Conservation (phyloP, 1,140 invertebrate genomes). For the Cydia fagiglandana region DNA sequence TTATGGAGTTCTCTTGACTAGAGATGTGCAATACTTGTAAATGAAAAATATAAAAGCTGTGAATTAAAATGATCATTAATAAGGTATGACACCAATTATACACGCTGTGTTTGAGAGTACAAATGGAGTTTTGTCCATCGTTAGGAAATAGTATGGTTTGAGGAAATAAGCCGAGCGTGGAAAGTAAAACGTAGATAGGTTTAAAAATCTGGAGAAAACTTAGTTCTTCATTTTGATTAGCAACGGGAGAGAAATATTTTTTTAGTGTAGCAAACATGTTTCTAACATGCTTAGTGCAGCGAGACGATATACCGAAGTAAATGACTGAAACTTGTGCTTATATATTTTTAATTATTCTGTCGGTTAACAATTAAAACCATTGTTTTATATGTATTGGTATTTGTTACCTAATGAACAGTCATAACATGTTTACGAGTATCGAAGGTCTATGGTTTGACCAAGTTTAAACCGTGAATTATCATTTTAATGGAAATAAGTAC, state of each 20-base stretch:
- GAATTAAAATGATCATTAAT: not conserved
- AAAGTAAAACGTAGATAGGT: not conserved
- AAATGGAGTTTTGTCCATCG: not conserved
- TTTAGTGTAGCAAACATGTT: not conserved
- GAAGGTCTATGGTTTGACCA: too few relatives aligned
- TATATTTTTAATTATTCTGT: too few relatives aligned
- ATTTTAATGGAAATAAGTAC: too few relatives aligned
- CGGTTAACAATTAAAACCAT: too few relatives aligned
- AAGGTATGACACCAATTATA: not conserved
- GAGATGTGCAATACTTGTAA: not conserved
- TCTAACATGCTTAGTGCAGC: not conserved
- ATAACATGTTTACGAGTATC: too few relatives aligned
- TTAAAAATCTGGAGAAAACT: not conserved
- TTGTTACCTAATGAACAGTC: too few relatives aligned
- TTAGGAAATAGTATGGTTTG: not conserved
- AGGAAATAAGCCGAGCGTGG: not conserved
- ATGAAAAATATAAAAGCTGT: not conserved
- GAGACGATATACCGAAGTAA: not conserved
- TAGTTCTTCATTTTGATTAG: not conserved
- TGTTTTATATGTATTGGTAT: too few relatives aligned
- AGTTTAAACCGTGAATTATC: too few relatives aligned
- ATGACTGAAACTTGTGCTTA: not conserved
- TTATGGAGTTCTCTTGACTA: not conserved
- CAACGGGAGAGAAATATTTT: slow-evolving; percentile 11
- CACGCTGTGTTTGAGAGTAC: not conserved